Base-by-base conservation (phyloP, 1,140 invertebrate species). In the Drosophila pectinifera region DNA sequence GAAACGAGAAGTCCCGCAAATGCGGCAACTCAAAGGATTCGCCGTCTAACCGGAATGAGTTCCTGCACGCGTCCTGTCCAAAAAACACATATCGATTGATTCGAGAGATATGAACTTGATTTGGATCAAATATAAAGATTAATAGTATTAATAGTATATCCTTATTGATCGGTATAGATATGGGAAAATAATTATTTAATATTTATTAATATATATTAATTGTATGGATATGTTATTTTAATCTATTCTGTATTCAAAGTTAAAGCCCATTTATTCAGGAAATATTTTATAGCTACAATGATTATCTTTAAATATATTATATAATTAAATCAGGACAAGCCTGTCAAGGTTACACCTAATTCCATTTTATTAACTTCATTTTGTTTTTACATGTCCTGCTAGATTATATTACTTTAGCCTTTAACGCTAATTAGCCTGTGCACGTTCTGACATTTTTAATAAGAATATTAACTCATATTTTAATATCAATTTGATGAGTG, bases 381-480 rank as follows among this genome's bases (percentile, higher is more conserved):
- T 31, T 11, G 10, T 4, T 10, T 10, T 31, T 11, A 34, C 31
- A 34, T 13, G 11, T 13, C 5, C 38, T 3, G 38, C 38, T 31
- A 0, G 16, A 49, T 18, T 6, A n/a, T 8, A 28, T 4, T 5
- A 49, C 16, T 49, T 16, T 16, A n/a, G 8, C 45, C 7, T n/a
- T 8, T 13, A 28, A 16, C 24, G 14, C 7, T 14, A 46, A n/a
- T 26, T 22, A 46, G 45, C 11, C 4, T 3, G 11, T 6, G 14
- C 36, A 38, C 13, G 4, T 38, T 4, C 14, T 51, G 48, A n/a
- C n/a, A 8, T 51, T 49, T 51, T 51, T 13, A 26, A 39, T 41
- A 41, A 22, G 13, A 54, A 62, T 62, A 42, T 55, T 63, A 42
- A 55, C 31, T 6, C 22, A 24, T 28, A 26, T 61, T n/a, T n/a